Evolutionary conservation across 2,113 vertebrate species (phyloP).

Genomic region (Scomber scombrus): DNA sequence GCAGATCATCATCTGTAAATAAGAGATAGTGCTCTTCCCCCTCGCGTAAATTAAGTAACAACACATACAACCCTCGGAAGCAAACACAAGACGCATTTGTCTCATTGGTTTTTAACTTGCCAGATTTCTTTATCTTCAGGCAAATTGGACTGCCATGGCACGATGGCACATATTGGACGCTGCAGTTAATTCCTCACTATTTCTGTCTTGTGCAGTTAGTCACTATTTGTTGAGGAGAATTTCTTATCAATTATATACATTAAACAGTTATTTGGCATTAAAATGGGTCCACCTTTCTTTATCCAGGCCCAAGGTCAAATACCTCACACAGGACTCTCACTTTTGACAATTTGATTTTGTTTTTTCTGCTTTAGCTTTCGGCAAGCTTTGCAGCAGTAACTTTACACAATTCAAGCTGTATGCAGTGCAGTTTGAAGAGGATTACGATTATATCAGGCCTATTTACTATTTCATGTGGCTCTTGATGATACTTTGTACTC

Average conservation of each 20-base stretch:
- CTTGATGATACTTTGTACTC: constrained; percentile 74
- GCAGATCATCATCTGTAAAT: constrained; percentile 96
- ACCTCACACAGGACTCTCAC: constrained; percentile 15
- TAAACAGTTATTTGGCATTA: neutral
- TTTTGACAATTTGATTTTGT: constrained; percentile 15
- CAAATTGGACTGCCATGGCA: constrained; percentile 94
- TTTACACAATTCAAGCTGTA: constrained; percentile 61
- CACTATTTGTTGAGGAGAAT: constrained; percentile 89
- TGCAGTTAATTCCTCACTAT: constrained; percentile 91
- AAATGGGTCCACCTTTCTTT: constrained; percentile 11
- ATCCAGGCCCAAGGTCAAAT: constrained; percentile 42
- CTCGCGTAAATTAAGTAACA: constrained; percentile 52
- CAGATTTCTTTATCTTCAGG: constrained; percentile 89
- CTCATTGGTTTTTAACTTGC: constrained; percentile 91
- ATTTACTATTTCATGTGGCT: constrained; percentile 78
- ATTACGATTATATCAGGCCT: constrained; percentile 76
- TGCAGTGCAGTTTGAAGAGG: constrained; percentile 74
- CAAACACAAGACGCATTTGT: constrained; percentile 89
- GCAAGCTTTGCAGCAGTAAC: constrained; percentile 25
- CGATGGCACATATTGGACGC: constrained; percentile 86
- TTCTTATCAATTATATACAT: constrained; percentile 91
- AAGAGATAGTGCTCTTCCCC: constrained; percentile 86
- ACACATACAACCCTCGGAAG: constrained; percentile 72
- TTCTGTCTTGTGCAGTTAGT: constrained; percentile 93
- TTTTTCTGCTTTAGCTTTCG: constrained; percentile 32